Percentiles rank a stretch among this genome's conserved stretches.
Conservation (phyloP, 2,888 invertebrate species). For the Xanthorhoe spadicearia region DNA sequence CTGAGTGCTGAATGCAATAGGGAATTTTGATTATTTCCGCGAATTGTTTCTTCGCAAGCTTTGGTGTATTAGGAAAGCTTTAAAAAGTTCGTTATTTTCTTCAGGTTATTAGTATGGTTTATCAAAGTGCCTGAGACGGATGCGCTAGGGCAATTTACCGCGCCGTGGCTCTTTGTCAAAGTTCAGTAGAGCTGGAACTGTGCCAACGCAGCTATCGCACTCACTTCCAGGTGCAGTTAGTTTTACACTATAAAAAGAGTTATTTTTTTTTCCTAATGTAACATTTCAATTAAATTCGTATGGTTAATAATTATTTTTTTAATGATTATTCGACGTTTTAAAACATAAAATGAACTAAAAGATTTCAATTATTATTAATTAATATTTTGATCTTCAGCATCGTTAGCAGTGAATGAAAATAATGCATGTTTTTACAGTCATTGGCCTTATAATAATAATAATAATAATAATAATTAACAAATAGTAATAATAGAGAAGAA, state of each 20-base stretch:
- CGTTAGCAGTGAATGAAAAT: slow-evolving; percentile 31
- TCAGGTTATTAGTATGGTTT: slow-evolving; percentile 30
- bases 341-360: slow-evolving; percentile 1
- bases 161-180: slow-evolving; percentile 71
- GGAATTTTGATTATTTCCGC: slow-evolving; percentile 33
- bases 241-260: slow-evolving; percentile 45
- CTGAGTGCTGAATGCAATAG: slow-evolving; percentile 42
- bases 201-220: slow-evolving; percentile 73
- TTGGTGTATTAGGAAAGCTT: slow-evolving; percentile 22
- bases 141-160: slow-evolving; percentile 64
- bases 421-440: slow-evolving; percentile 65
- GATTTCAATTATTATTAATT: too few species aligned
- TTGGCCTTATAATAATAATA: too few species aligned
- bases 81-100: slow-evolving; percentile 28
- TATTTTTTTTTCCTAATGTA: slow-evolving; percentile 1
- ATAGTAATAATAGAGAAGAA: too few species aligned
- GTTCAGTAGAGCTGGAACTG: slow-evolving; percentile 80
- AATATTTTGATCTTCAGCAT: slow-evolving; percentile 14
- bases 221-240: slow-evolving; percentile 73
- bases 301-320: too few species aligned
- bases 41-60: slow-evolving; percentile 32
- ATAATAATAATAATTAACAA: too few species aligned
- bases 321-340: neutral
- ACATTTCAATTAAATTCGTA: neutral
- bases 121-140: slow-evolving; percentile 52